Percentiles rank a stretch among this genome's conserved stretches.
Conservation (phyloP, 2,113 vertebrate genomes). For the Ranitomeya imitator region DNA sequence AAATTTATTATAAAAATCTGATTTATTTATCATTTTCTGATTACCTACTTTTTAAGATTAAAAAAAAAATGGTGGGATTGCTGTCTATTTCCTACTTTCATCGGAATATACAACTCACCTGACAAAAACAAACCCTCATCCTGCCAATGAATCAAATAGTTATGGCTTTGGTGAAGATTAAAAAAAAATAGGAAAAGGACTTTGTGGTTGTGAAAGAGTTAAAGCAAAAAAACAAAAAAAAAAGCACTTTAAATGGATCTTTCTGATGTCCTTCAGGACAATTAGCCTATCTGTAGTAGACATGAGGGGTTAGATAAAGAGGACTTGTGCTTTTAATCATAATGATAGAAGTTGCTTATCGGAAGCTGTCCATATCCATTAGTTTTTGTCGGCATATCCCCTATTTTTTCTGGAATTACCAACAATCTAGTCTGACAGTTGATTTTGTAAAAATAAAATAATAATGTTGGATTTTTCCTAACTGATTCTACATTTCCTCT, state of each 20-base stretch:
- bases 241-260: background rate
- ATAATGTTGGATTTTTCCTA: background rate
- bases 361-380: background rate
- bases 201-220: background rate
- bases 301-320: background rate
- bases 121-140: too few species aligned
- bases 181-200: too few species aligned
- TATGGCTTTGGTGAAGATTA: too few species aligned
- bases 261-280: constrained; percentile 2
- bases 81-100: too few species aligned
- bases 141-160: too few species aligned
- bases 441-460: background rate
- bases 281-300: background rate
- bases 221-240: background rate
- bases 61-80: too few species aligned
- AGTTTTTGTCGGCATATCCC: background rate
- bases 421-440: background rate
- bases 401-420: background rate
- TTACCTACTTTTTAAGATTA: too few species aligned
- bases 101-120: too few species aligned
- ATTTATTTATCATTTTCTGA: too few species aligned
- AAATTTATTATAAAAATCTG: too few species aligned
- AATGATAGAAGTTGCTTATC: constrained; percentile 12
- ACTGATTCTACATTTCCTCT: constrained; percentile 1
- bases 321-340: background rate